These are phyloP conservation scores for Microplitis manilae DNA, from an alignment of 2,888 invertebrate genomes.

Conservation along the genomic window DNA sequence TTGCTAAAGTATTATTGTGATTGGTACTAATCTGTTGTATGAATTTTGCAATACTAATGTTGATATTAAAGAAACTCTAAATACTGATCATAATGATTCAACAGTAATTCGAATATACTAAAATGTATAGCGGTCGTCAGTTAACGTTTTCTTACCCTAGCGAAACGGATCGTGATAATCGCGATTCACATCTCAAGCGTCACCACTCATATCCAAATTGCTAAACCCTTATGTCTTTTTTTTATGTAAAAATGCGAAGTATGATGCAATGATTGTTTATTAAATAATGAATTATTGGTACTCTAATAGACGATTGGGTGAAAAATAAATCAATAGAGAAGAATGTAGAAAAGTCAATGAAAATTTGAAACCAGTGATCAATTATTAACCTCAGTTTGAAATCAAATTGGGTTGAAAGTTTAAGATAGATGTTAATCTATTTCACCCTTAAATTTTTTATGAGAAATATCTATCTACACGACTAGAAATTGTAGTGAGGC, in stretches of 20 bases:
- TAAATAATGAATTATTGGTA: background rate
- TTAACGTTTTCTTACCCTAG: background rate
- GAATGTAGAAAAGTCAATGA: too few relatives aligned
- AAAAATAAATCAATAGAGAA: too few relatives aligned
- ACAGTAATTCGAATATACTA: background rate
- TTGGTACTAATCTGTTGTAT: background rate
- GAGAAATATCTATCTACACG: too few relatives aligned
- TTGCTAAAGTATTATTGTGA: background rate
- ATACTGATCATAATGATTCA: background rate
- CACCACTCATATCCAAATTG: background rate
- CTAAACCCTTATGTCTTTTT: background rate
- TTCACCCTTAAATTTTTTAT: too few relatives aligned
- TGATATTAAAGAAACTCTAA: background rate
- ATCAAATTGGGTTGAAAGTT: too few relatives aligned
- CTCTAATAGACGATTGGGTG: too few relatives aligned
- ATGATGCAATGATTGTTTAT: background rate
- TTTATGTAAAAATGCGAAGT: background rate
- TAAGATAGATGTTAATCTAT: too few relatives aligned
- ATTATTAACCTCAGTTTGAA: too few relatives aligned
- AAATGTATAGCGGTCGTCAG: background rate
- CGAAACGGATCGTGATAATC: background rate
- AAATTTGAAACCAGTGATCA: too few relatives aligned
- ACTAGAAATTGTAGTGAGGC: too few relatives aligned
- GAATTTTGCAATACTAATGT: background rate
- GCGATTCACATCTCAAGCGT: background rate